A percentile compares a stretch with the other conserved stretches of the same genome.
Conservation (phyloP, 2,888 invertebrate genomes). For the Caenorhabditis japonica region DNA sequence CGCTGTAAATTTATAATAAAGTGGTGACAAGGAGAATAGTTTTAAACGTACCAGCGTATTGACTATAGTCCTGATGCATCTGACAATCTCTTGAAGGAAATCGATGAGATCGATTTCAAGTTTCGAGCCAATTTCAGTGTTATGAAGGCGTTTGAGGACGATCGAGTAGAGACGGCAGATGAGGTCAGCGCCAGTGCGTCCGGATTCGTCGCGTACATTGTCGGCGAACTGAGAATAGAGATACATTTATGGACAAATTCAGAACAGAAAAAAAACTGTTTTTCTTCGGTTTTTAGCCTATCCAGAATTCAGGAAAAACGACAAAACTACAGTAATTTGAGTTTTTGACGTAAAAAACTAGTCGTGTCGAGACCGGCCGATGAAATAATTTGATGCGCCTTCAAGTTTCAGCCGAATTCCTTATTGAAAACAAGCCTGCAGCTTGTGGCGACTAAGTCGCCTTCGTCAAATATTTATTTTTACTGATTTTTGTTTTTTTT, state of each 20-base stretch:
- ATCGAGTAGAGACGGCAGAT: conserved; percentile 31
- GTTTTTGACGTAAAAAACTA: too few relatives aligned
- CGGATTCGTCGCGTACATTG: conserved; percentile 17
- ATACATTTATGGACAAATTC: not conserved
- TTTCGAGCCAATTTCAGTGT: conserved; percentile 31
- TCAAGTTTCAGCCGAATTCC: too few relatives aligned
- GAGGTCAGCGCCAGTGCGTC: conserved; percentile 41
- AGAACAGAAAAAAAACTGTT: too few relatives aligned
- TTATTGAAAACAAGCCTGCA: too few relatives aligned
- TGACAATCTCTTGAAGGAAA: conserved; percentile 55
- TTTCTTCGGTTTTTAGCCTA: too few relatives aligned
- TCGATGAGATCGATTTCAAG: conserved; percentile 40
- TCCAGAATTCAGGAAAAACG: too few relatives aligned
- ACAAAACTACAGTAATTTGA: too few relatives aligned
- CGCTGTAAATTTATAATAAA: conserved; percentile 29
- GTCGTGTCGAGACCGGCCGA: too few relatives aligned
- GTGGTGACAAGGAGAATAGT: not conserved
- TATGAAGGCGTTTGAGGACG: conserved; percentile 17
- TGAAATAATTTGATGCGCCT: too few relatives aligned
- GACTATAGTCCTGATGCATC: conserved; percentile 54
- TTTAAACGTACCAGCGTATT: conserved; percentile 59
- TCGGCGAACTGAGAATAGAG: conserved; percentile 31
- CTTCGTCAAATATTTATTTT: too few relatives aligned
- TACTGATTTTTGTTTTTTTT: too few relatives aligned
- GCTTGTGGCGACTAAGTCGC: too few relatives aligned